phyloP scores from a whole-genome alignment of 2,888 invertebrate genomes.

The Abscondita cerata region DNA sequence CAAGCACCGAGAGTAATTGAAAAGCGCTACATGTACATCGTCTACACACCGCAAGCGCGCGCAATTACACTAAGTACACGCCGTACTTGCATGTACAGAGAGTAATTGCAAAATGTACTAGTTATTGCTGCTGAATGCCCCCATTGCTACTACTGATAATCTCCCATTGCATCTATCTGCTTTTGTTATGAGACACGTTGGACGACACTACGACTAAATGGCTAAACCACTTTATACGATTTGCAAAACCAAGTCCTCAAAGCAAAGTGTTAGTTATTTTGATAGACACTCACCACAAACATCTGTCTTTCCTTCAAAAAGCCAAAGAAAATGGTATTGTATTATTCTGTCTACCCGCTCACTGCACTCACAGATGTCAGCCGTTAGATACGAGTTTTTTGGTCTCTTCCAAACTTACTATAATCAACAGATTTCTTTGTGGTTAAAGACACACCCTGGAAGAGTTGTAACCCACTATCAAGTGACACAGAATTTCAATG shows the following conservation, averaged over 20 bases:
- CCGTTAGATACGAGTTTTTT: neutral
- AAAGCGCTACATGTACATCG: too few species aligned
- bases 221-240: slow-evolving; percentile 44
- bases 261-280: slow-evolving; percentile 46
- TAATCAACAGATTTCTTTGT: neutral
- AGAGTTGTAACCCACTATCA: neutral
- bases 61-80: too few species aligned
- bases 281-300: slow-evolving; percentile 46
- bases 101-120: too few species aligned
- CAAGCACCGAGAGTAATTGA: too few species aligned
- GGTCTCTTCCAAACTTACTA: neutral
- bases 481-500: neutral
- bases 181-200: slow-evolving; percentile 47
- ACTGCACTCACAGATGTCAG: neutral
- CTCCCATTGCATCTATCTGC: slow-evolving; percentile 45
- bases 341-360: neutral
- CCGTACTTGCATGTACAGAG: too few species aligned
- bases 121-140: too few species aligned
- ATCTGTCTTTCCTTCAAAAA: slow-evolving; percentile 20
- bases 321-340: slow-evolving; percentile 30
- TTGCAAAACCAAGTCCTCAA: slow-evolving; percentile 42
- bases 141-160: too few species aligned
- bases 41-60: too few species aligned
- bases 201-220: slow-evolving; percentile 45
- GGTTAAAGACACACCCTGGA: neutral